Conservation (phyloP, 2,888 invertebrate genomes). For the Parnassius smintheus region DNA sequence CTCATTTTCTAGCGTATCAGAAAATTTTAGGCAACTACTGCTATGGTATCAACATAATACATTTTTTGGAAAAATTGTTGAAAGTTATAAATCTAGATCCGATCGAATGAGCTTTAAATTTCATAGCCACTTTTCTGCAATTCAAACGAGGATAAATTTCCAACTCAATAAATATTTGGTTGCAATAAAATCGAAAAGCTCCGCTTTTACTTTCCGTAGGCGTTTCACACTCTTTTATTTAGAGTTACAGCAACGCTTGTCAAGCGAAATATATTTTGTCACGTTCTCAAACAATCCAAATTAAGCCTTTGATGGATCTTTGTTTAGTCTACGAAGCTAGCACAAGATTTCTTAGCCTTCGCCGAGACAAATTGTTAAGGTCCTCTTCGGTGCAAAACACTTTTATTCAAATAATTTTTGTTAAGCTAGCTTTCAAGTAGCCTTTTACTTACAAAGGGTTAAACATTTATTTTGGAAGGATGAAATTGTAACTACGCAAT, state of each 20-base stretch:
- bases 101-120: constrained; percentile 22
- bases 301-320: constrained; percentile 29
- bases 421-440: constrained; percentile 24
- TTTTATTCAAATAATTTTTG: constrained; percentile 27
- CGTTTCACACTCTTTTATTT: constrained; percentile 17
- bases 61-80: neutral
- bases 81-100: constrained; percentile 17
- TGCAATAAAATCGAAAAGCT: constrained; percentile 23
- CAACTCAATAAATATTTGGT: constrained; percentile 27
- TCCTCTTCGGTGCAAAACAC: constrained; percentile 6
- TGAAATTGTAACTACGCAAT: neutral
- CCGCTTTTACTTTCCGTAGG: constrained; percentile 19
- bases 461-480: constrained; percentile 12
- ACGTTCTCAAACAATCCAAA: constrained; percentile 22
- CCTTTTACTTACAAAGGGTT: constrained; percentile 15
- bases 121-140: constrained; percentile 25
- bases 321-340: constrained; percentile 22
- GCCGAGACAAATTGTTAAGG: constrained; percentile 36
- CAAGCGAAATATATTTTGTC: constrained; percentile 24
- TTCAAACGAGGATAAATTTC: constrained; percentile 28
- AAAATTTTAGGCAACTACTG: too few species aligned
- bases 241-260: constrained; percentile 7
- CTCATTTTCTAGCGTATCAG: too few species aligned
- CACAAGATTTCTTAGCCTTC: constrained; percentile 22
- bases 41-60: neutral